Base-by-base conservation (phyloP, 1,140 invertebrate species). In the Temnothorax nylanderi region DNA sequence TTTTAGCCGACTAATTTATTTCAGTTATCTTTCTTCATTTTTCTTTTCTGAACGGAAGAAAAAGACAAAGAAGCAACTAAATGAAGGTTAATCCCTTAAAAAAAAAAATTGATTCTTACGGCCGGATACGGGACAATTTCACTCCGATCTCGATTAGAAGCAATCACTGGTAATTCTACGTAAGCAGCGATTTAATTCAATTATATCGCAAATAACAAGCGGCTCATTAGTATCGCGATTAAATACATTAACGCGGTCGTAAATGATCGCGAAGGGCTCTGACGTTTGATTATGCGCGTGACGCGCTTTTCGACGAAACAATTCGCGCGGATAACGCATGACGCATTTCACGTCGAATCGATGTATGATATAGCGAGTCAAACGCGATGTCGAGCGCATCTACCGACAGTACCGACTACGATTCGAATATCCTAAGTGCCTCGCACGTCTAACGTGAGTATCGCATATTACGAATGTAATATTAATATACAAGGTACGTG, bases 401-500 rank as follows among this genome's bases (percentile, higher is more conserved):
- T 32, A 47, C 32, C n/a, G 47, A 60, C 21, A 1, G 37, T 72
- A 26, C 26, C 26, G 26, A 26, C 26, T 26, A 41, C 67, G 37
- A 51, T 21, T 16, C 47, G 60, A 58, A 47, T 74, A 74, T 84
- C 13, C 54, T 62, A 75, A 84, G 75, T 84, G 69, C 80, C 16
- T 62, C n/a, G 69, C 80, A 84, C 80, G 80, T 75, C 80, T 84
- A 75, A 84, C 18, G 26, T 81, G 3, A 6, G 8, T 56, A 13
- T 74, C 80, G 69, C 34, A 60, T 34, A 75, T 84, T 74, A 60
- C 41, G 58, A 1, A 74, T 47, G 41, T 84, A 84, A 84, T 84
- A 74, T 84, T 84, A 75, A 84, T 84, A 84, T 21, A 74, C 80
- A 47, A 34, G 6, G 8, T 74, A 84, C 69, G 80, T 74, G 80